Evolutionary conservation across 2,888 invertebrate species (phyloP).

Genomic region (Pristionchus japonicus): DNA sequence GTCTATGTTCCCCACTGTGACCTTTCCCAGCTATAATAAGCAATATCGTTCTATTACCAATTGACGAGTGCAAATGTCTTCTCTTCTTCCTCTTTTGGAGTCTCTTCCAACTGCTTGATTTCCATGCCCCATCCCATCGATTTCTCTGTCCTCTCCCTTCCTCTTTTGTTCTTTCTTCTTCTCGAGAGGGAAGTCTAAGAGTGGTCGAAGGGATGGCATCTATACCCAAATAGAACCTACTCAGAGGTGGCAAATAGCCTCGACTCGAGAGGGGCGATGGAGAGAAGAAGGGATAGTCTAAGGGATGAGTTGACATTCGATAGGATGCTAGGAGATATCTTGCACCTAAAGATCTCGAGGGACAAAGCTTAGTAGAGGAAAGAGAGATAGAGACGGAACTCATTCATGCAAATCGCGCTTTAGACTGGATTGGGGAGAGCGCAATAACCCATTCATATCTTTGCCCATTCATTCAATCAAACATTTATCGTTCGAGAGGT

Average conservation of each 20-base stretch:
- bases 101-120: conserved; percentile 31
- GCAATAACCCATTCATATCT: background rate
- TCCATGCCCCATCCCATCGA: conserved; percentile 37
- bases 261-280: background rate
- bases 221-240: conserved; percentile 16
- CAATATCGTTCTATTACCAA: background rate
- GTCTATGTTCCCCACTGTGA: background rate
- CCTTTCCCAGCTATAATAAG: background rate
- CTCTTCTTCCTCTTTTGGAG: background rate
- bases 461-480: too few relatives aligned
- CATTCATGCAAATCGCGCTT: conserved; percentile 7
- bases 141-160: conserved; percentile 43
- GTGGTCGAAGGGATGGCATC: background rate
- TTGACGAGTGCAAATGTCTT: background rate
- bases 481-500: too few relatives aligned
- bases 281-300: conserved; percentile 24
- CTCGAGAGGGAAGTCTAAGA: background rate
- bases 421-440: background rate
- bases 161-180: conserved; percentile 35
- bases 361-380: conserved; percentile 20
- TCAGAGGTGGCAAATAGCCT: conserved; percentile 21
- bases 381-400: background rate
- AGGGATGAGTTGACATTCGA: conserved; percentile 35
- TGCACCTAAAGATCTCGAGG: conserved; percentile 15
- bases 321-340: conserved; percentile 5